These are phyloP conservation scores for Catotricha subobsoleta DNA, from an alignment of 2,888 invertebrate genomes.

Conservation along the genomic window DNA sequence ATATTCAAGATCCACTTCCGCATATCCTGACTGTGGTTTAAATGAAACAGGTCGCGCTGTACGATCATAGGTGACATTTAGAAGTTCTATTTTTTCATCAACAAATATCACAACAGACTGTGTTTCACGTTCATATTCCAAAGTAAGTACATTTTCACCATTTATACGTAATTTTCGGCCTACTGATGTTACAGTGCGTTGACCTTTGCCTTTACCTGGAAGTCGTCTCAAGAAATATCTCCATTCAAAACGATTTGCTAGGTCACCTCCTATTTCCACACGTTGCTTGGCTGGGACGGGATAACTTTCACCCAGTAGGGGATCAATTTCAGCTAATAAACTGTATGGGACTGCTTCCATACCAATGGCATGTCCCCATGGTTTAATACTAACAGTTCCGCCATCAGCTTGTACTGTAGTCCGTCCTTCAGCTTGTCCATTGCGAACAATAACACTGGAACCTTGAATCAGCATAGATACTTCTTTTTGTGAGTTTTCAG, in stretches of 20 bases:
- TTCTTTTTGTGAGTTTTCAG: slow-evolving; percentile 65
- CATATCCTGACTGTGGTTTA: slow-evolving; percentile 70
- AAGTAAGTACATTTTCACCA: slow-evolving; percentile 73
- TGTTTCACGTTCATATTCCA: slow-evolving; percentile 79
- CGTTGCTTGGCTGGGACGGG: slow-evolving; percentile 82
- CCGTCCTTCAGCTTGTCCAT: slow-evolving; percentile 66
- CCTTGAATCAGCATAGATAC: slow-evolving; percentile 76
- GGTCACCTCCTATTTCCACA: slow-evolving; percentile 74
- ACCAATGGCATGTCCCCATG: slow-evolving; percentile 75
- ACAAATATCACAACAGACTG: slow-evolving; percentile 74
- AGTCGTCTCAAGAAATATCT: slow-evolving; percentile 72
- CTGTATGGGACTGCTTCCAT: slow-evolving; percentile 85
- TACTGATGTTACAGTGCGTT: slow-evolving; percentile 52
- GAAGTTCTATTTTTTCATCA: slow-evolving; percentile 67
- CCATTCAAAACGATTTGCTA: slow-evolving; percentile 91
- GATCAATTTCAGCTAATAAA: slow-evolving; percentile 72
- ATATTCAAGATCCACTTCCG: slow-evolving; percentile 79
- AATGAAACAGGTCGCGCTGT: slow-evolving; percentile 71
- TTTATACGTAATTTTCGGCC: slow-evolving; percentile 75
- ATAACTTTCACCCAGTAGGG: slow-evolving; percentile 74
- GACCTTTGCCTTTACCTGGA: slow-evolving; percentile 32
- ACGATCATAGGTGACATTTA: slow-evolving; percentile 74
- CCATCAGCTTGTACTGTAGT: slow-evolving; percentile 68
- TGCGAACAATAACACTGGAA: slow-evolving; percentile 61
- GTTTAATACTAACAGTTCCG: slow-evolving; percentile 58